Evolutionary conservation across 1,140 invertebrate genomes (phyloP).

Genomic region (Drosophila gunungcola): DNA sequence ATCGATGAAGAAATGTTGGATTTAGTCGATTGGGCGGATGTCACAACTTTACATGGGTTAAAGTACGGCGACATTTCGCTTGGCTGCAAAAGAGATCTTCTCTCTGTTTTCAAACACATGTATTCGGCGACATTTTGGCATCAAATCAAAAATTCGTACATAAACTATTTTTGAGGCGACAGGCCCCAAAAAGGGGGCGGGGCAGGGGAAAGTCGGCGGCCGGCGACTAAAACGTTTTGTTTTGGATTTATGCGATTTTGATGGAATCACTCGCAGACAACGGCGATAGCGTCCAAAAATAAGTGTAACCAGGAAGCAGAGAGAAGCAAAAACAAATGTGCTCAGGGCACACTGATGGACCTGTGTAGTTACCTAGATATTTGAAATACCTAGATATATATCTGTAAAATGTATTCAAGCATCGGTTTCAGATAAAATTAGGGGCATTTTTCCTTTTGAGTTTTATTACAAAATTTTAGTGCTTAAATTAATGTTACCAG

Average conservation of each 20-base stretch:
- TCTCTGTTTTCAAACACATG: slow-evolving; percentile 61
- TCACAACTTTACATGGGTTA: not conserved
- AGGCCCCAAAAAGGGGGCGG: slow-evolving; percentile 6
- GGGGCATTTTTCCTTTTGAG: no score
- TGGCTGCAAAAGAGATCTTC: slow-evolving; percentile 9
- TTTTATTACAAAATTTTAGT: no score
- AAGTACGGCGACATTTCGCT: not conserved
- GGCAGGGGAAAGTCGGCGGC: slow-evolving; percentile 35
- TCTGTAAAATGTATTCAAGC: no score
- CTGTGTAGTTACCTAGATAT: not conserved
- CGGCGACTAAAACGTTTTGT: slow-evolving; percentile 75
- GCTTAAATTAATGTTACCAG: no score
- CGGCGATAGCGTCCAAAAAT: slow-evolving; percentile 67
- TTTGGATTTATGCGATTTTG: slow-evolving; percentile 82
- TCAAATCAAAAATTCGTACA: slow-evolving; percentile 79
- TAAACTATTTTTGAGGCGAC: slow-evolving; percentile 77
- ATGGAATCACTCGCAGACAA: slow-evolving; percentile 73
- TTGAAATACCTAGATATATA: not conserved
- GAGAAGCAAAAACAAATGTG: slow-evolving; percentile 6
- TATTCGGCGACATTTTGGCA: slow-evolving; percentile 78
- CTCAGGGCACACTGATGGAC: not conserved
- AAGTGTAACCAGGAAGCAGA: slow-evolving; percentile 49
- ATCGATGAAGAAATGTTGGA: not conserved
- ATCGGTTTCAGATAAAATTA: no score
- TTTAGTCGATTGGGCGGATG: slow-evolving; percentile 3